Base-by-base conservation (phyloP, 2,113 vertebrate genomes). In the Patagioenas fasciata region DNA sequence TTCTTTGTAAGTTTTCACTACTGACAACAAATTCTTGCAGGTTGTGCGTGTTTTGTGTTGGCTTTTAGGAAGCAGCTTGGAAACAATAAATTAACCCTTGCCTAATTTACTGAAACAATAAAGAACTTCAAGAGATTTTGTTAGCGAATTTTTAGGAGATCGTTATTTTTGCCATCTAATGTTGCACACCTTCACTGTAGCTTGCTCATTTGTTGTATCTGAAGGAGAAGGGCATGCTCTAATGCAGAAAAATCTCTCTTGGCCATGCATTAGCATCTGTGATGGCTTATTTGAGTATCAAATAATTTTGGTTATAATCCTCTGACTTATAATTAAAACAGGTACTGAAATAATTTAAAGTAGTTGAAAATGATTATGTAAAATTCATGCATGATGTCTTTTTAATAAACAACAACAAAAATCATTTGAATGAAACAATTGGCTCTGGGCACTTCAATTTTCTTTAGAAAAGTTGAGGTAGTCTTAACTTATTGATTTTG, bases 401-500 rank as follows among this genome's bases (percentile, higher is more conserved):
- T 93, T 89, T 87, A 92, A 93, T 94, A 93, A 95, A 85, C 71
- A 95, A 82, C 75, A 95, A 69, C 87, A 95, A 92, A 75, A 95
- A 61, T 79, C 51, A 58, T 93, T 72, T 62, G 50, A 96, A 95
- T 54, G 64, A 94, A 96, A 83, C 85, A 71, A 65, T 95, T 17
- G 54, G 85, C 80, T 84, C 81, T 85, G 44, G 88, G 70, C 11
- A 38, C 66, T 96, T 96, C 80, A 62, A 95, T 96, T 74, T 93
- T 77, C 62, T 65, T 87, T 72, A 11, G 88, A 90, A 89, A 95
- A 98, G 91, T 87, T 96, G 95, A 97, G 94, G 83, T 90, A 88
- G 91, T 89, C 96, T 97, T 97, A 95, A 96, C 89, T 97, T 97
- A 97, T 79, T 97, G 97, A 98, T 98, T 98, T 96, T 89, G 93